Evolutionary conservation across 2,797 vertebrate genomes (phyloP).

Genomic region (Squalus acanthias): DNA sequence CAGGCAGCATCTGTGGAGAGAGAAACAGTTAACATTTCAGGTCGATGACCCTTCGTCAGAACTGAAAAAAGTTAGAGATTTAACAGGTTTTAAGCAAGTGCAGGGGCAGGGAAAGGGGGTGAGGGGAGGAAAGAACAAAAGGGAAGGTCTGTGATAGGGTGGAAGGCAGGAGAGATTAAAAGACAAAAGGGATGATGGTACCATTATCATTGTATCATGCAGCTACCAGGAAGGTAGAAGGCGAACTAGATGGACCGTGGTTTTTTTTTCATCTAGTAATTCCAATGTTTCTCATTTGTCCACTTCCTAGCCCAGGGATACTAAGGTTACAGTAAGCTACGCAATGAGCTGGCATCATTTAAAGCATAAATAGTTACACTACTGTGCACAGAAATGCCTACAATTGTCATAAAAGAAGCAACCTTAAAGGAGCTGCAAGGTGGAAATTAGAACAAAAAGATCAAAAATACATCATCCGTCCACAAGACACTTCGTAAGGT

Average conservation of each 20-base stretch:
- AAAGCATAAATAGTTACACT: background rate
- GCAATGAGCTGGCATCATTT: background rate
- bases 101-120: no score
- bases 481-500: background rate
- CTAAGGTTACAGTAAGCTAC: background rate
- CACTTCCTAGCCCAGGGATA: background rate
- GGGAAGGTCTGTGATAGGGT: no score
- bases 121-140: no score
- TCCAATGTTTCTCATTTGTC: background rate
- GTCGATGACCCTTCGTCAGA: no score
- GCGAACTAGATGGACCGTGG: background rate
- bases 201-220: no score
- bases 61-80: no score
- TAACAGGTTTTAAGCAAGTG: no score
- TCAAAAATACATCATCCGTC: background rate
- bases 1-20: no score
- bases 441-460: background rate
- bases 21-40: no score
- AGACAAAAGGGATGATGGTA: no score
- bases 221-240: no score
- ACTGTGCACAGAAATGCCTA: background rate
- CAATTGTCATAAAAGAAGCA: background rate
- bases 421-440: background rate
- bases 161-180: no score
- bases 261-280: background rate